A percentile compares a stretch with the other conserved stretches of the same genome.
phyloP scores from a whole-genome alignment of 2,113 vertebrate species.

The Tenebrosternarchus preto region DNA sequence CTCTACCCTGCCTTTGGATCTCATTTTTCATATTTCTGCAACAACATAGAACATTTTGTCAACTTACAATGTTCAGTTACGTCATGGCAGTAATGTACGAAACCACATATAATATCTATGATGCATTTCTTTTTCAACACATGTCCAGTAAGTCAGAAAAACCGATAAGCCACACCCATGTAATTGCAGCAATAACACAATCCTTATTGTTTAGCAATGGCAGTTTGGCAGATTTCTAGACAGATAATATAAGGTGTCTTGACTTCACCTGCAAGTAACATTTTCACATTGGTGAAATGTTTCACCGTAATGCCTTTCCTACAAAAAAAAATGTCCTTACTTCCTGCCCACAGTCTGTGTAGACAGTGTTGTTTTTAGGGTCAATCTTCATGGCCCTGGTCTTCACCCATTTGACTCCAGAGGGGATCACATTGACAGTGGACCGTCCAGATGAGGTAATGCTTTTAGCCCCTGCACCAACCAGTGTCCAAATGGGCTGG shows the following conservation, averaged over 20 bases:
- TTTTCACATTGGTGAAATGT: not conserved
- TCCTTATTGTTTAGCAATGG: conserved; percentile 11
- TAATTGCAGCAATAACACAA: not conserved
- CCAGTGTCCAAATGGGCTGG: conserved; percentile 95
- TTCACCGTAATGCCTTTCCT: not conserved
- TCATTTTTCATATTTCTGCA: too few species aligned
- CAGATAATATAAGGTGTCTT: not conserved
- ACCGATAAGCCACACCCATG: not conserved
- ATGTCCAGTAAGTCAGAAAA: not conserved
- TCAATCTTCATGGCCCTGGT: conserved; percentile 82
- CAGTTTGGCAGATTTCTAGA: not conserved
- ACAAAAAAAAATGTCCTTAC: conserved; percentile 76
- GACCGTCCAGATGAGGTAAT: conserved; percentile 77
- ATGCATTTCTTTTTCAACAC: not conserved
- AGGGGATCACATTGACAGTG: conserved; percentile 82
- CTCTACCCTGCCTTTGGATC: too few species aligned
- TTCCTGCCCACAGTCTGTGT: conserved; percentile 78
- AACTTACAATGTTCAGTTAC: too few species aligned
- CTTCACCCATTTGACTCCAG: conserved; percentile 90
- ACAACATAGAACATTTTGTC: too few species aligned
- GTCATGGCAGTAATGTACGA: too few species aligned
- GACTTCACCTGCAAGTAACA: not conserved
- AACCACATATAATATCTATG: too few species aligned
- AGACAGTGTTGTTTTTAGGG: conserved; percentile 83
- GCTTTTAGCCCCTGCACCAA: conserved; percentile 89